These are phyloP conservation scores for Helostoma temminkii DNA, from an alignment of 2,797 vertebrate genomes.

Conservation along the genomic window DNA sequence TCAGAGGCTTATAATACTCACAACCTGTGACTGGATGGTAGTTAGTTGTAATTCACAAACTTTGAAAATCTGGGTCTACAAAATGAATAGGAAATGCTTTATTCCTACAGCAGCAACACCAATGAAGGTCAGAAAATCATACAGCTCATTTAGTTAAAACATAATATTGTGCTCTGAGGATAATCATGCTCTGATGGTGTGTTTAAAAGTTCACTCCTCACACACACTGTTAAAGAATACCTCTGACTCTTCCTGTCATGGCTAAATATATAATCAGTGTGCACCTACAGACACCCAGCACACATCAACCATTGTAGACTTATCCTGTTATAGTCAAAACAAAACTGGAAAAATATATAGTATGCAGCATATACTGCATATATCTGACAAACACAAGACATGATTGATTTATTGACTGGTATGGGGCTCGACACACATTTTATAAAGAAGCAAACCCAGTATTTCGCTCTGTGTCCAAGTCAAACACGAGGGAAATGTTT, in stretches of 20 bases:
- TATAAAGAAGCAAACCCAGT: neutral
- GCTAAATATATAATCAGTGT: neutral
- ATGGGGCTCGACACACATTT: neutral
- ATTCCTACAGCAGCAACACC: neutral
- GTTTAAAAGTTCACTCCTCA: neutral
- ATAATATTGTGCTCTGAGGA: neutral
- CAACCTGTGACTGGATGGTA: neutral
- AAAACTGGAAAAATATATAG: neutral
- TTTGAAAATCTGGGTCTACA: neutral
- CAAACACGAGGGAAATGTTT: constrained; percentile 5
- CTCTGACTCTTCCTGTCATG: constrained; percentile 1
- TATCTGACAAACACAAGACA: constrained; percentile 10
- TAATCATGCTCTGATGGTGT: neutral
- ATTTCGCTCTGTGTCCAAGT: neutral
- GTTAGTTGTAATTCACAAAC: constrained; percentile 4
- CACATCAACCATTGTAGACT: neutral
- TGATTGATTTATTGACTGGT: constrained; percentile 24
- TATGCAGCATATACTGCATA: too few species aligned
- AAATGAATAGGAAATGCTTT: constrained; percentile 14
- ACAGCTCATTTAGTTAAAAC: neutral
- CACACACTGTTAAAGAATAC: too few species aligned
- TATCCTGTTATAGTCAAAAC: too few species aligned
- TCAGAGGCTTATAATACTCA: neutral
- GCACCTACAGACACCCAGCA: neutral
- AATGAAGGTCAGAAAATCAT: constrained; percentile 15